Conservation (phyloP, 2,797 vertebrate species). For the Ceyx erithaca region DNA sequence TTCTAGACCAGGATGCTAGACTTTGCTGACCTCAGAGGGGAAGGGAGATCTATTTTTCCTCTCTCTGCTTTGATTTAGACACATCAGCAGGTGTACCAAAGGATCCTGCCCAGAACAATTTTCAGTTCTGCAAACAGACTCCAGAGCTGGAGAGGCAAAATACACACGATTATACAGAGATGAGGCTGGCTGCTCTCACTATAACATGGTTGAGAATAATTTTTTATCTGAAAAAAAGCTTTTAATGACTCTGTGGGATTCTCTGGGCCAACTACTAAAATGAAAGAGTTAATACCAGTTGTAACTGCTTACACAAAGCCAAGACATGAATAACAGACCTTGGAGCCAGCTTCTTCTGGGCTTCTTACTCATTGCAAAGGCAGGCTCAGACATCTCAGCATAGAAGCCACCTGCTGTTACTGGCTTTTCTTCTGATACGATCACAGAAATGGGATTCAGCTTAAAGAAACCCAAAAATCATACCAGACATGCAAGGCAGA, state of each 20-base stretch:
- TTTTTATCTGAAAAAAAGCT: background rate
- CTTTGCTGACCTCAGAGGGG: background rate
- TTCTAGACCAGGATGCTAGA: background rate
- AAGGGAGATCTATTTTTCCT: background rate
- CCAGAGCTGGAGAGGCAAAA: background rate
- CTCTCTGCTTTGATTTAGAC: background rate
- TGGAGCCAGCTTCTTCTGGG: background rate
- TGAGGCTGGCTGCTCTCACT: background rate
- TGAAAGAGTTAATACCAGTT: background rate
- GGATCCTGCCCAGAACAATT: background rate
- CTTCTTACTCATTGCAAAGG: background rate
- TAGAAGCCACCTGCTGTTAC: background rate
- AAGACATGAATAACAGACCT: background rate
- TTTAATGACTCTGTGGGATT: background rate
- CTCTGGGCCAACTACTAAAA: background rate
- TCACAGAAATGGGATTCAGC: background rate
- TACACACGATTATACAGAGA: accelerated
- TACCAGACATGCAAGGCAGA: background rate
- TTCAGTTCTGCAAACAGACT: background rate
- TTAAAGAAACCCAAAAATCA: background rate
- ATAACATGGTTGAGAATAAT: background rate
- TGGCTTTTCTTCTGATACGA: background rate
- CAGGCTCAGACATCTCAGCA: background rate
- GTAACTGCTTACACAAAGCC: background rate
- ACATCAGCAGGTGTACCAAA: background rate